phyloP scores from a whole-genome alignment of 1,140 invertebrate species.

The Neoseiulus cucumeris region DNA sequence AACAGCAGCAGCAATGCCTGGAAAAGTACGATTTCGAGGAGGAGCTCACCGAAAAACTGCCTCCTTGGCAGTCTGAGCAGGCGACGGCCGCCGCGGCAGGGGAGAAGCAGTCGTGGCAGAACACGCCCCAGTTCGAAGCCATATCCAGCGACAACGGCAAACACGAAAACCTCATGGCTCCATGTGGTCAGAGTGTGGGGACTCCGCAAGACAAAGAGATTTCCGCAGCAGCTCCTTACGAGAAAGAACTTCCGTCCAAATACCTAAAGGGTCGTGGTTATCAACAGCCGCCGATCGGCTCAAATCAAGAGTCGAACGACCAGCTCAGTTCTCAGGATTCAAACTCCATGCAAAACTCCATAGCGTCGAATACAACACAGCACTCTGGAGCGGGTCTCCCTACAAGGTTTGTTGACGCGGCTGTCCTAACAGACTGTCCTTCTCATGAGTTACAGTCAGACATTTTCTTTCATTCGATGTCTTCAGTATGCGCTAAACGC shows the following conservation, averaged over 20 bases:
- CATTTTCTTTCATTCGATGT: too few relatives aligned
- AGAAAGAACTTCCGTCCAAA: constrained; percentile 10
- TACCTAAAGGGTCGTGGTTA: constrained; percentile 6
- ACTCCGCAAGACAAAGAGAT: neutral
- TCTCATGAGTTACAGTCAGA: too few relatives aligned
- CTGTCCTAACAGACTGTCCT: too few relatives aligned
- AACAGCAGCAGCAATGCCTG: neutral
- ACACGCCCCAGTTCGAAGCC: neutral
- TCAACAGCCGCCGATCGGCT: neutral
- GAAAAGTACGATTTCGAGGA: constrained; percentile 10
- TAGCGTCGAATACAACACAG: neutral
- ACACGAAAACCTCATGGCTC: neutral
- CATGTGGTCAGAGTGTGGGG: neutral
- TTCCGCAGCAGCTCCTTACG: neutral
- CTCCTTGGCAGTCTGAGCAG: neutral
- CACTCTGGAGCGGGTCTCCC: neutral
- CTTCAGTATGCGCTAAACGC: too few relatives aligned
- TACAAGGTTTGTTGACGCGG: too few relatives aligned
- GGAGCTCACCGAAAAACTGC: neutral
- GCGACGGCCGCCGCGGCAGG: neutral
- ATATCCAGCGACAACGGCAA: constrained; percentile 7
- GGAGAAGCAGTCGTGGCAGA: neutral
- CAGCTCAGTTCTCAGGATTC: constrained; percentile 2
- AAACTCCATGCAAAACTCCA: neutral
- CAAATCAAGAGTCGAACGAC: constrained; percentile 3